These are phyloP conservation scores for Leptopterna dolabrata DNA, from an alignment of 2,888 invertebrate genomes.

Conservation along the genomic window DNA sequence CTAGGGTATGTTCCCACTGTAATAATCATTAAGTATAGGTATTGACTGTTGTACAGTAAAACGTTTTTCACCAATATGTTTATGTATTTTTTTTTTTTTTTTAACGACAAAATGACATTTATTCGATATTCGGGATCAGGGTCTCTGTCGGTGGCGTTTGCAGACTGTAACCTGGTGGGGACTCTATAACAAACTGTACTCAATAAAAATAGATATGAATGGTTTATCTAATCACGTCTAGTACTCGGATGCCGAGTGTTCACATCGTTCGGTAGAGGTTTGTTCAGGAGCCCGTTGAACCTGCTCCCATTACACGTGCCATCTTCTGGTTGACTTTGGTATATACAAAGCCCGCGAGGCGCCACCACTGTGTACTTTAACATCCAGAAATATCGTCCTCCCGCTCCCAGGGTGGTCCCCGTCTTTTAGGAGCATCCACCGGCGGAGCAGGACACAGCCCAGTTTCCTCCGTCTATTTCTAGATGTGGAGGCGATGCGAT, in stretches of 20 bases:
- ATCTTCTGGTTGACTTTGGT: constrained; percentile 45
- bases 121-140: too few relatives aligned
- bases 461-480: constrained; percentile 45
- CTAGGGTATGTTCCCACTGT: too few relatives aligned
- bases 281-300: constrained; percentile 30
- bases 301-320: constrained; percentile 49
- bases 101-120: too few relatives aligned
- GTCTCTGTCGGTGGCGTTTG: too few relatives aligned
- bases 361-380: constrained; percentile 51
- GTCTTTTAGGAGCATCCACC: constrained; percentile 9
- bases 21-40: too few relatives aligned
- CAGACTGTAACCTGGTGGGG: too few relatives aligned
- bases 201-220: too few relatives aligned
- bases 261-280: not conserved
- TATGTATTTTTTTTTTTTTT: too few relatives aligned
- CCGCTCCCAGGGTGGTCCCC: constrained; percentile 46
- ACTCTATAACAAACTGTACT: too few relatives aligned
- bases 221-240: too few relatives aligned
- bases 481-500: not conserved
- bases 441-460: constrained; percentile 36
- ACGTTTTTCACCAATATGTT: too few relatives aligned
- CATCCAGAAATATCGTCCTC: constrained; percentile 51
- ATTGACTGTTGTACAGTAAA: too few relatives aligned
- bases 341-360: constrained; percentile 48
- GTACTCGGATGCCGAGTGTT: not conserved